A percentile compares a stretch with the other conserved stretches of the same genome.
These are phyloP conservation scores for Parnassius apollo DNA, from an alignment of 2,888 invertebrate genomes.

Conservation along the genomic window DNA sequence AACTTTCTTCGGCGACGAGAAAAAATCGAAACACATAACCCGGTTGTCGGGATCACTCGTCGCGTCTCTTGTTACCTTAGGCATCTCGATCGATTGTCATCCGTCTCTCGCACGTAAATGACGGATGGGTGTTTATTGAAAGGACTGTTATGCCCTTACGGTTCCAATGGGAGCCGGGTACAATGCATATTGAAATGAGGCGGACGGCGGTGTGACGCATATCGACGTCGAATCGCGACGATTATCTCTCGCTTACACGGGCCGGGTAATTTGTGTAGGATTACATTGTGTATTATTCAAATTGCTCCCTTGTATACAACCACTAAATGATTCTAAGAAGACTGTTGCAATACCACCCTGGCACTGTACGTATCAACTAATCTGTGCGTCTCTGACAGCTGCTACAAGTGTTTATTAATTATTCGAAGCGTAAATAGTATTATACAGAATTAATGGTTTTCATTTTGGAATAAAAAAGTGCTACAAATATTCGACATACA, in stretches of 20 bases:
- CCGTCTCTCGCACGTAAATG: conserved; percentile 63
- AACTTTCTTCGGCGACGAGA: conserved; percentile 50
- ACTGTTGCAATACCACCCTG: conserved; percentile 9
- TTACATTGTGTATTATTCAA: conserved; percentile 68
- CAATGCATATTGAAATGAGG: conserved; percentile 76
- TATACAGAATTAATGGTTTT: no score
- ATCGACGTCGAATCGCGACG: conserved; percentile 66
- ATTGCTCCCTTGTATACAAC: conserved; percentile 44
- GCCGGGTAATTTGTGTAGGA: conserved; percentile 68
- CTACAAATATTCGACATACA: no score
- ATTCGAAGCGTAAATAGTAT: not conserved
- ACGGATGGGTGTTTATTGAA: conserved; percentile 61
- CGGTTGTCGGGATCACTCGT: conserved; percentile 60
- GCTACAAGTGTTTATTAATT: not conserved
- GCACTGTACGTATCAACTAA: not conserved
- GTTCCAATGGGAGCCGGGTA: conserved; percentile 41
- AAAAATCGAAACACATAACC: conserved; percentile 56
- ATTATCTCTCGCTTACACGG: conserved; percentile 63
- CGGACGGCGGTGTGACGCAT: conserved; percentile 49
- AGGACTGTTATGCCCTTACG: conserved; percentile 58
- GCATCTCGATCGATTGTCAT: conserved; percentile 66
- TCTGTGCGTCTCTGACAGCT: not conserved
- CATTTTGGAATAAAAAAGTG: no score
- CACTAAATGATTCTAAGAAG: conserved; percentile 34
- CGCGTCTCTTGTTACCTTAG: conserved; percentile 60